phyloP scores from a whole-genome alignment of 2,888 invertebrate genomes.

The Nemoura dubitans region DNA sequence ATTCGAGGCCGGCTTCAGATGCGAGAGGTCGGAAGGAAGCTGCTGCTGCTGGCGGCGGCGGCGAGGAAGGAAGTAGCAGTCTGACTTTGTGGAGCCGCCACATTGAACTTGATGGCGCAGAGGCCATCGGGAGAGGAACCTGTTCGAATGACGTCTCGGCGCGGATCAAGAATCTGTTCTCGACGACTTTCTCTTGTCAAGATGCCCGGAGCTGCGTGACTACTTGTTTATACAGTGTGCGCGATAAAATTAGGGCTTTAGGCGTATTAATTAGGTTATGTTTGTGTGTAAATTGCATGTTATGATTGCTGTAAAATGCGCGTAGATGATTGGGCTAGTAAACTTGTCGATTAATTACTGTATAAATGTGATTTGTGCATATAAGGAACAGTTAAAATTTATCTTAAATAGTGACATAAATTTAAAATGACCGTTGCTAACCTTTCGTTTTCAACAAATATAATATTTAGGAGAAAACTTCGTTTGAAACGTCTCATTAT shows the following conservation, averaged over 20 bases:
- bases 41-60: too few relatives aligned
- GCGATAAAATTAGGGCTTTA: neutral
- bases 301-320: too few relatives aligned
- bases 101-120: neutral
- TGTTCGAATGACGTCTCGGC: neutral
- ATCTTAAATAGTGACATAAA: too few relatives aligned
- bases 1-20: neutral
- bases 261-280: conserved; percentile 1
- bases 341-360: too few relatives aligned
- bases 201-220: neutral
- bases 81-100: neutral
- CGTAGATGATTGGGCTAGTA: too few relatives aligned
- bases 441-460: too few relatives aligned
- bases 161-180: neutral
- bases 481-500: too few relatives aligned
- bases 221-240: neutral
- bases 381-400: too few relatives aligned
- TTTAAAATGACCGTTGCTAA: too few relatives aligned
- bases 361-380: too few relatives aligned
- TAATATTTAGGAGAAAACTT: too few relatives aligned
- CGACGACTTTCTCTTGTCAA: neutral
- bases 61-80: neutral
- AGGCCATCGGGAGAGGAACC: neutral
- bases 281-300: neutral
- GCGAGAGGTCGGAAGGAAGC: neutral